phyloP scores from a whole-genome alignment of 1,140 invertebrate genomes.

The Heliothis virescens region DNA sequence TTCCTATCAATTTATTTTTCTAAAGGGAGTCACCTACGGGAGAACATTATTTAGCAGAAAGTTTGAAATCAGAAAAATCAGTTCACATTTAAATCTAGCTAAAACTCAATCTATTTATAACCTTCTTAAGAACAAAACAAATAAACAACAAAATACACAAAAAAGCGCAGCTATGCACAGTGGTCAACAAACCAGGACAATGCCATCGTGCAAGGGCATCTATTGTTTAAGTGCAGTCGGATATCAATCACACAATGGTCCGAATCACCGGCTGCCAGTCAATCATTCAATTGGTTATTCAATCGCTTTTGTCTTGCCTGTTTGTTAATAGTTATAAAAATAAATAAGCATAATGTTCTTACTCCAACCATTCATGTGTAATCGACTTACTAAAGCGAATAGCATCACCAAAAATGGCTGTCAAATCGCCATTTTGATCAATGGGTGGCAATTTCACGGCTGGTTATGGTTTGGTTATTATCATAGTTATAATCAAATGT shows the following conservation, averaged over 20 bases:
- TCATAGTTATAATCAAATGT: no score
- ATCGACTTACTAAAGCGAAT: no score
- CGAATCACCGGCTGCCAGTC: slow-evolving; percentile 14
- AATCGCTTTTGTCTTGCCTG: neutral
- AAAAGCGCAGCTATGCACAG: neutral
- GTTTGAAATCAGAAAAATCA: neutral
- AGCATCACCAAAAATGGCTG: no score
- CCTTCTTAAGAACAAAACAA: neutral
- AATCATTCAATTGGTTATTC: slow-evolving; percentile 23
- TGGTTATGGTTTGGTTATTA: no score
- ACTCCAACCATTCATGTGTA: no score
- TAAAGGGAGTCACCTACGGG: no score
- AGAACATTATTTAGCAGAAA: neutral
- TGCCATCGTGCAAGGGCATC: slow-evolving; percentile 45
- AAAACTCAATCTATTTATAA: no score
- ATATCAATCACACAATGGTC: slow-evolving; percentile 17
- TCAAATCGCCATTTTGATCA: no score
- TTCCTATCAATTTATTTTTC: no score
- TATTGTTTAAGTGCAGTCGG: slow-evolving; percentile 40
- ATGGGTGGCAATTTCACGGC: no score
- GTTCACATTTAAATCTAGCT: no score
- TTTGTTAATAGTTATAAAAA: neutral
- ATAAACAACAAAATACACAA: neutral
- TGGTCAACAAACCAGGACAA: slow-evolving; percentile 52
- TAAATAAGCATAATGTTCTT: no score